Evolutionary conservation across 53 echinoderm and acorn worm genomes (phyloP).

Genomic region (Mesocentrotus franciscanus): DNA sequence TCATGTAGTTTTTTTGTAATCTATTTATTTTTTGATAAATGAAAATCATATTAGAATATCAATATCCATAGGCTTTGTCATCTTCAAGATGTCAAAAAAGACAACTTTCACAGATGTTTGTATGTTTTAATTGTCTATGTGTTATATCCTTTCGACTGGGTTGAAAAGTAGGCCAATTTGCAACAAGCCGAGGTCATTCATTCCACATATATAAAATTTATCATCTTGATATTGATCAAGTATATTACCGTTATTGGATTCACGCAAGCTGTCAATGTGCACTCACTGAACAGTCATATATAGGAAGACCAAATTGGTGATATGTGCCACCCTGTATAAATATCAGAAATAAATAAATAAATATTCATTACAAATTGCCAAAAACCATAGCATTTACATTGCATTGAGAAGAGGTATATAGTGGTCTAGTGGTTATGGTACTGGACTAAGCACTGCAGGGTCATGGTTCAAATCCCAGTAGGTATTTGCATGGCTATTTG

Average conservation of each 20-base stretch:
- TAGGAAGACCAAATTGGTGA: no score
- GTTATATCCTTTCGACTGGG: not conserved
- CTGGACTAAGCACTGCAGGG: not conserved
- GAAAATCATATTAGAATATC: not conserved
- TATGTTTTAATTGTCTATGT: not conserved
- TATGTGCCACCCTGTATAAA: no score
- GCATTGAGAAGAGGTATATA: not conserved
- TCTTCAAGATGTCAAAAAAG: not conserved
- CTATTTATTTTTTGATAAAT: not conserved
- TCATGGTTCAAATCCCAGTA: not conserved
- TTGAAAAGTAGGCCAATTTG: not conserved
- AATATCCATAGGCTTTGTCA: not conserved
- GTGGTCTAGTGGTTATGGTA: not conserved
- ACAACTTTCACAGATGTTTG: not conserved
- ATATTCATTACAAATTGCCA: no score
- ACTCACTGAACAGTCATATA: no score
- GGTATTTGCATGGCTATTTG: not conserved
- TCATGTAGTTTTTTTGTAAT: not conserved
- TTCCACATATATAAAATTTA: not conserved
- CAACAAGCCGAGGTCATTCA: not conserved
- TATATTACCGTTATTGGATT: not conserved
- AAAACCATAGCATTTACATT: no score
- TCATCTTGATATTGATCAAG: not conserved
- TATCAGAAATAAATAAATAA: no score
- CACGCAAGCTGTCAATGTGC: not conserved